Conservation (phyloP, 2,797 vertebrate genomes). For the Tokudaia muenninki region DNA sequence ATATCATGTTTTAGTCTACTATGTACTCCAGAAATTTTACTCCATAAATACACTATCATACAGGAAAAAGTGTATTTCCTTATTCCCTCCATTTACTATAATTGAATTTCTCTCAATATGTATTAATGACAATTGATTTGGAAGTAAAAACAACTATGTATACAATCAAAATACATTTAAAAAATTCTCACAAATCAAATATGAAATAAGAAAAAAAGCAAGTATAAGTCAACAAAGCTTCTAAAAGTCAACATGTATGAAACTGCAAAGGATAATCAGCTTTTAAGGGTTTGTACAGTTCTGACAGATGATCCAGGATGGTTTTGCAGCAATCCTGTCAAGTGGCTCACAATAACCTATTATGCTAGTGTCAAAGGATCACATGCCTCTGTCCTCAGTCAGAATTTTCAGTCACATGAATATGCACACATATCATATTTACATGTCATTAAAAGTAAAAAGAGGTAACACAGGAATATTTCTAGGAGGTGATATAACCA, state of each 20-base stretch:
- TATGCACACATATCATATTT: too few species aligned
- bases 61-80: not conserved
- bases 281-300: not conserved
- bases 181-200: not conserved
- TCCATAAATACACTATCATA: not conserved
- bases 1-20: slow-evolving; percentile 21
- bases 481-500: not conserved
- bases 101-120: not conserved
- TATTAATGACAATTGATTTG: not conserved
- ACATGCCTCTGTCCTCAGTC: not conserved
- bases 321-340: not conserved
- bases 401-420: not conserved
- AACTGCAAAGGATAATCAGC: not conserved
- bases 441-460: not conserved
- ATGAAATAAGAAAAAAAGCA: not conserved
- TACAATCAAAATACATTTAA: not conserved
- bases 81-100: not conserved
- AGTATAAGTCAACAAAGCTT: not conserved
- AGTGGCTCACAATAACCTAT: not conserved
- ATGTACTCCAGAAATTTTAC: slow-evolving; percentile 39
- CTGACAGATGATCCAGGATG: not conserved
- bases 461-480: too few species aligned
- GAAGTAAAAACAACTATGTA: too few species aligned
- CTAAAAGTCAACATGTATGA: not conserved
- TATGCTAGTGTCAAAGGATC: not conserved